Evolutionary conservation across 2,113 vertebrate genomes (phyloP), one percentile per base, ranked within the genome.

Genomic region (Thamnaconus septentrionalis): DNA sequence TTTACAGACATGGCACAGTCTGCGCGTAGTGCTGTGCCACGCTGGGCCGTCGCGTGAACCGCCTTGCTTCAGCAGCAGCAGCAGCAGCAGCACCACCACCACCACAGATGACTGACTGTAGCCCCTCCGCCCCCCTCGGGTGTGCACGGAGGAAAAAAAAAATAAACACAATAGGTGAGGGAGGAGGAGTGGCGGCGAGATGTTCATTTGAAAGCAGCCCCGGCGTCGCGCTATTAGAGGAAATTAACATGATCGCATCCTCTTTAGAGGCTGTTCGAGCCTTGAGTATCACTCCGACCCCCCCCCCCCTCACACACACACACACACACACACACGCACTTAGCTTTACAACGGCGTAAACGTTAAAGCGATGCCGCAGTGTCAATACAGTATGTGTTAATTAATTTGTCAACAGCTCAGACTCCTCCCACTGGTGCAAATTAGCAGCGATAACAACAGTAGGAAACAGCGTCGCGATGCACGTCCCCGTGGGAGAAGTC

Each of bases 1-100:
- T 86, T 88, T 87, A 78, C 86, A 87, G 89, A 90, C 85, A 85
- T 82, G 78, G 81, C 84, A 82, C 87, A 87, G 84, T 87, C 78
- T 73, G 81, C 64, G 74, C 59, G 59, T 64, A 84, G 71, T 82
- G 66, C 76, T 78, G 87, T 77, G 64, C 72, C 83, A 80, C 73
- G 77, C 82, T 77, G 84, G 71, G 81, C 79, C 80, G 83, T 62
- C 56, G 53, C 64, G 57, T 63, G 66, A 79, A 78, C 50, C 58
- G 18, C 50, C 10, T 61, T 64, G 66, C 69, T 46, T 58, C 4
- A 64, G 60, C 56, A 59, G 64, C 41, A n/a, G 57, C 12, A 70
- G 57, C 62, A 43, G 61, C 51, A 48, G 47, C 59, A 57, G 9
- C 4, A 8, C 8, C 50, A 64, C 57, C 54, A 64, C 12, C 41